A percentile compares a stretch with the other conserved stretches of the same genome.
phyloP scores from a whole-genome alignment of 2,888 invertebrate genomes.

The Tinea semifulvella region DNA sequence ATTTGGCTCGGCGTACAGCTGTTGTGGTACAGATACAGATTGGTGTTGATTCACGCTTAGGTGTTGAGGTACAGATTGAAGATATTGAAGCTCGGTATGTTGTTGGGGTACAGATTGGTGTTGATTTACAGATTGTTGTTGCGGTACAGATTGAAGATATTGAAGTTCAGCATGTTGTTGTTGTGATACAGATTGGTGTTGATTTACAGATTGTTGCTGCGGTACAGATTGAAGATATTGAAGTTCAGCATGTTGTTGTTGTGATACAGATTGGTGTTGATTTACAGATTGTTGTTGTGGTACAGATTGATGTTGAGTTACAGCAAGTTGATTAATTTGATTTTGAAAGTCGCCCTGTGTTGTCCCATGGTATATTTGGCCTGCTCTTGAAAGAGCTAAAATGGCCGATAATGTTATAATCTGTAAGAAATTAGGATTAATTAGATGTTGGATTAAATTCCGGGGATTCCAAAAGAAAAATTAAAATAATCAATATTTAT shows the following conservation, averaged over 20 bases:
- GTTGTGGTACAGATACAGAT: background rate
- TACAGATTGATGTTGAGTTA: background rate
- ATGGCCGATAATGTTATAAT: constrained; percentile 33
- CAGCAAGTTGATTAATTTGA: background rate
- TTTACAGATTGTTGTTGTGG: background rate
- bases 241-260: background rate
- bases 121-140: constrained; percentile 26
- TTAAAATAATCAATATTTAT: too few relatives aligned
- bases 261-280: background rate
- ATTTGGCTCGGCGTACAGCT: background rate
- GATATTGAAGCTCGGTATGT: background rate
- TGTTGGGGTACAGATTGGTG: background rate
- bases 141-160: constrained; percentile 33
- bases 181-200: background rate
- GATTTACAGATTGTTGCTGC: too few relatives aligned
- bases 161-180: background rate
- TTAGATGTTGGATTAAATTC: too few relatives aligned
- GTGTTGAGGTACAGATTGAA: background rate
- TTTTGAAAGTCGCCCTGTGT: constrained; percentile 1
- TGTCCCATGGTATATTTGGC: constrained; percentile 28
- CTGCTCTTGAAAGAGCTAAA: constrained; percentile 37
- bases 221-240: background rate
- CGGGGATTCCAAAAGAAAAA: too few relatives aligned
- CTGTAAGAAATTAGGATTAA: constrained; percentile 37
- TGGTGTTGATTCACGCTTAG: background rate